Percentiles rank a stretch among this genome's conserved stretches.
phyloP scores from a whole-genome alignment of 1,140 invertebrate species.

The Tribolium madens region DNA sequence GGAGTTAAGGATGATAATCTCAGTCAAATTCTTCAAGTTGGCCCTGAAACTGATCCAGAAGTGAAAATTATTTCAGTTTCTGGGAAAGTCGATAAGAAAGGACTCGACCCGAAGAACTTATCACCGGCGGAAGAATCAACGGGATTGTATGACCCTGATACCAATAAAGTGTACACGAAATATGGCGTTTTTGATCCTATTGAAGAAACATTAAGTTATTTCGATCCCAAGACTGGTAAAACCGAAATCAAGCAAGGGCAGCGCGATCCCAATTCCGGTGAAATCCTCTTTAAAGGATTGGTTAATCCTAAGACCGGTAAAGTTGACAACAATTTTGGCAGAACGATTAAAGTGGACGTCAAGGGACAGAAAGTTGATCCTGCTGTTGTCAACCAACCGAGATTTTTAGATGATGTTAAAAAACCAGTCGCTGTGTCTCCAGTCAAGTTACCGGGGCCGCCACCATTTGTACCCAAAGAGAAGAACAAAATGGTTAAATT shows the following conservation, averaged over 20 bases:
- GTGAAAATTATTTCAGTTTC: slow-evolving; percentile 74
- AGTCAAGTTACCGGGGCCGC: slow-evolving; percentile 62
- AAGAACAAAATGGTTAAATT: slow-evolving; percentile 70
- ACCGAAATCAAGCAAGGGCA: slow-evolving; percentile 71
- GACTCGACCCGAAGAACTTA: slow-evolving; percentile 73
- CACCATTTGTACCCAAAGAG: slow-evolving; percentile 63
- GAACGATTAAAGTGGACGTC: slow-evolving; percentile 72
- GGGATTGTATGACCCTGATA: slow-evolving; percentile 74
- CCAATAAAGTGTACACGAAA: slow-evolving; percentile 77
- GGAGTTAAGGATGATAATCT: slow-evolving; percentile 72
- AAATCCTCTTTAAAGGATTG: slow-evolving; percentile 73
- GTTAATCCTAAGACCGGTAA: slow-evolving; percentile 78
- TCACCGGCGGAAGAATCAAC: slow-evolving; percentile 72
- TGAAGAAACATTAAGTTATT: slow-evolving; percentile 74
- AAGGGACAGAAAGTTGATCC: slow-evolving; percentile 72
- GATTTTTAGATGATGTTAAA: slow-evolving; percentile 30
- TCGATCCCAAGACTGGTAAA: slow-evolving; percentile 76
- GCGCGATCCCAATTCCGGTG: slow-evolving; percentile 73
- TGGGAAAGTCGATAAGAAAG: slow-evolving; percentile 75
- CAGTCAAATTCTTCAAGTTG: slow-evolving; percentile 76
- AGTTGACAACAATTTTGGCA: slow-evolving; percentile 74
- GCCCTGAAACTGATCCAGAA: slow-evolving; percentile 74
- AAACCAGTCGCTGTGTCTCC: slow-evolving; percentile 67
- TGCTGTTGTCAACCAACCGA: slow-evolving; percentile 70
- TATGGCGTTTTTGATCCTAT: slow-evolving; percentile 77